Conservation (phyloP, 2,888 invertebrate species). For the Euplexia lucipara region DNA sequence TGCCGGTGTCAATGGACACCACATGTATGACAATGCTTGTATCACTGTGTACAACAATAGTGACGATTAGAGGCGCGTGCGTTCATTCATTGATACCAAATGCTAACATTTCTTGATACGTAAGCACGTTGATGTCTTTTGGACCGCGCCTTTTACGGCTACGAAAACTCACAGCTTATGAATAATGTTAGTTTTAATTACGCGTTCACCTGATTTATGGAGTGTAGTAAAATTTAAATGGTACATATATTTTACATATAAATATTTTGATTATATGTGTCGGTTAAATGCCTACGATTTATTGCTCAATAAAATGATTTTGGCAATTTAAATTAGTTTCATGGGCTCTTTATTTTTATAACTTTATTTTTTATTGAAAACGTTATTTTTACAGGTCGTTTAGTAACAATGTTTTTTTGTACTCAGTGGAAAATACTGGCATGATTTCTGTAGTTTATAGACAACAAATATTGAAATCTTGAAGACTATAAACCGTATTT, state of each 20-base stretch:
- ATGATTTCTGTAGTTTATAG: neutral
- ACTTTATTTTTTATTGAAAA: conserved; percentile 26
- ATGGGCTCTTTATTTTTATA: conserved; percentile 33
- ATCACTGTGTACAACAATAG: conserved; percentile 34
- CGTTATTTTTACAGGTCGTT: conserved; percentile 8
- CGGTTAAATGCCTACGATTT: conserved; percentile 56
- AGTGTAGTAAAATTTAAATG: conserved; percentile 52
- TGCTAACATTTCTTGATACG: conserved; percentile 64
- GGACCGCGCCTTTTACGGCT: conserved; percentile 52
- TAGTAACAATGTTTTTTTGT: conserved; percentile 12
- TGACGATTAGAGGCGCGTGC: conserved; percentile 63
- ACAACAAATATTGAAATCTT: too few relatives aligned
- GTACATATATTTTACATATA: conserved; percentile 32
- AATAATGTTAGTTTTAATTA: conserved; percentile 52
- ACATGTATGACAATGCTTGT: conserved; percentile 61
- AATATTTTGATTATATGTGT: conserved; percentile 58
- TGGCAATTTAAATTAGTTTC: conserved; percentile 48
- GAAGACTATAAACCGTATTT: too few relatives aligned
- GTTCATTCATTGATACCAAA: conserved; percentile 58
- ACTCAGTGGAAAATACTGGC: neutral
- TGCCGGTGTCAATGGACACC: conserved; percentile 70
- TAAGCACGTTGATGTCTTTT: conserved; percentile 77
- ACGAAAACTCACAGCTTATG: conserved; percentile 53
- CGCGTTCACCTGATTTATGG: conserved; percentile 54
- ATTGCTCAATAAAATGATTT: conserved; percentile 55